A percentile compares a stretch with the other conserved stretches of the same genome.
phyloP scores from a whole-genome alignment of 2,797 vertebrate species.

The Chelmon rostratus region DNA sequence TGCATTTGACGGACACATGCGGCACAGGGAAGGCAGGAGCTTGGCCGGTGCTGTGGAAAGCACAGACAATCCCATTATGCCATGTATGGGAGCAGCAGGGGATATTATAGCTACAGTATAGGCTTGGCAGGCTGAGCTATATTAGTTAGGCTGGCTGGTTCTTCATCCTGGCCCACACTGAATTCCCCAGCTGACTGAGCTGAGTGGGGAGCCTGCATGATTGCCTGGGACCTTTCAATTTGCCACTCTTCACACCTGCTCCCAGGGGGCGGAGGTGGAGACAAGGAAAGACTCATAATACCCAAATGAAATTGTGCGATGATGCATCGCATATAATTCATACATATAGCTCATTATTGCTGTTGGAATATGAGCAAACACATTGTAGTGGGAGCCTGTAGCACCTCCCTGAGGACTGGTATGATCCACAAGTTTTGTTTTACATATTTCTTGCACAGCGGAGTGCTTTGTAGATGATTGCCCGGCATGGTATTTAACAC shows the following conservation, averaged over 20 bases:
- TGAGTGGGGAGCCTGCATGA: constrained; percentile 64
- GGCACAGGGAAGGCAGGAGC: constrained; percentile 5
- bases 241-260: constrained; percentile 67
- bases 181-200: constrained; percentile 69
- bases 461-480: constrained; percentile 35
- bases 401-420: constrained; percentile 5
- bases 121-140: constrained; percentile 43
- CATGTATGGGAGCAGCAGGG: constrained; percentile 42
- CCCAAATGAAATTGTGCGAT: constrained; percentile 9
- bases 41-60: neutral
- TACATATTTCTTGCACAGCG: neutral
- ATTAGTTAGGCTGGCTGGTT: constrained; percentile 61
- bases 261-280: constrained; percentile 5
- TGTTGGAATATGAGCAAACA: constrained; percentile 23
- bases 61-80: constrained; percentile 48
- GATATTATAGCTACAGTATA: constrained; percentile 18
- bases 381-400: constrained; percentile 19
- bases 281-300: constrained; percentile 10
- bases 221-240: constrained; percentile 81
- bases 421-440: constrained; percentile 13
- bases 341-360: constrained; percentile 29
- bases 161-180: constrained; percentile 64
- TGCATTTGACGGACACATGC: constrained; percentile 33
- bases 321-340: neutral
- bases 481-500: constrained; percentile 22